phyloP scores from a whole-genome alignment of 2,113 vertebrate genomes.

The Elaphurus davidianus region DNA sequence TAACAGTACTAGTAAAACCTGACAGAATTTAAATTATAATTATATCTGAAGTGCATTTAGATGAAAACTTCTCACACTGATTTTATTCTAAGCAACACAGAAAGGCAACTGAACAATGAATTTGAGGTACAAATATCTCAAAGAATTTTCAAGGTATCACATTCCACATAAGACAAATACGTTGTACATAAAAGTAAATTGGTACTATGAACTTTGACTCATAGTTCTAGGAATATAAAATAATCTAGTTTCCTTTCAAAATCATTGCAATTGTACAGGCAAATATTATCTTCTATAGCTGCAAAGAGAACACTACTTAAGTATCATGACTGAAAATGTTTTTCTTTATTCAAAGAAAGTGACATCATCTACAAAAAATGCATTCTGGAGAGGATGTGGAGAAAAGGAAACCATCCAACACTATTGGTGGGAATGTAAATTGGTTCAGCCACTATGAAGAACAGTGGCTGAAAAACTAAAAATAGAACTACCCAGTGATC shows the following conservation, averaged over 20 bases:
- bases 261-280: not conserved
- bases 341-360: not conserved
- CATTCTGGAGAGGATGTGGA: not conserved
- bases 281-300: not conserved
- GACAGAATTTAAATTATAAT: conserved; percentile 55
- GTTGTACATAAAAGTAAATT: not conserved
- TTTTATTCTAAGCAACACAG: conserved; percentile 13
- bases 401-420: not conserved
- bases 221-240: not conserved
- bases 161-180: not conserved
- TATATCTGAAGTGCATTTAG: conserved; percentile 26
- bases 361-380: not conserved
- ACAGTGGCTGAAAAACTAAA: not conserved
- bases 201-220: not conserved
- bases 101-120: conserved; percentile 22
- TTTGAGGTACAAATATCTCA: not conserved
- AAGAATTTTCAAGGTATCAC: not conserved
- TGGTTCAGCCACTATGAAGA: not conserved
- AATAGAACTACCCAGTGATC: not conserved
- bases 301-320: not conserved
- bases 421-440: not conserved
- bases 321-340: not conserved
- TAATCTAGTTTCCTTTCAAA: not conserved
- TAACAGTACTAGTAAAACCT: conserved; percentile 48
- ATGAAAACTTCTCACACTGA: conserved; percentile 37